A percentile compares a stretch with the other conserved stretches of the same genome.
These are phyloP conservation scores for Gallinago media DNA, from an alignment of 2,113 vertebrate species.

Conservation along the genomic window DNA sequence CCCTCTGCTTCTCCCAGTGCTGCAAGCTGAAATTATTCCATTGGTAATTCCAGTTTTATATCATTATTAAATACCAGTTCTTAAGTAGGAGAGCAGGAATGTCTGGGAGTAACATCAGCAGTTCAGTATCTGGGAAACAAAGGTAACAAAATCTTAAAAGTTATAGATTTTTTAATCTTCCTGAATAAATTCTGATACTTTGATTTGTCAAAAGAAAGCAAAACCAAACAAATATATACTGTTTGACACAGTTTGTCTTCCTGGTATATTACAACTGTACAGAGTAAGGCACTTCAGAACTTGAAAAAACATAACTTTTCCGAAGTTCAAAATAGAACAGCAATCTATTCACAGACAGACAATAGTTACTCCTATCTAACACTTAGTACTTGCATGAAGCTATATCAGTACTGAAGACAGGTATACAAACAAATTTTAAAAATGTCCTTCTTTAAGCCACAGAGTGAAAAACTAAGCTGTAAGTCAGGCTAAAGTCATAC, in stretches of 20 bases:
- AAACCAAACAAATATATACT: background rate
- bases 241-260: background rate
- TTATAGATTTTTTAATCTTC: background rate
- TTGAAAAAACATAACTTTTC: background rate
- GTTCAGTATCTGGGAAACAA: background rate
- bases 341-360: background rate
- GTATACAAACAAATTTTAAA: background rate
- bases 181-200: background rate
- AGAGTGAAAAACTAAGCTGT: background rate
- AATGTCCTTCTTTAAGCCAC: background rate
- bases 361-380: background rate
- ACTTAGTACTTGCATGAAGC: background rate
- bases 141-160: background rate
- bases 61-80: background rate
- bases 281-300: background rate
- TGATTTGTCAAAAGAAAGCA: background rate
- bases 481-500: background rate
- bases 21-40: conserved; percentile 9
- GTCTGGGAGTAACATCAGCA: background rate
- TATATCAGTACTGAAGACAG: background rate
- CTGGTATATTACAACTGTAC: background rate
- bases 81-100: background rate
- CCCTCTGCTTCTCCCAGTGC: conserved; percentile 9
- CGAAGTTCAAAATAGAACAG: background rate
- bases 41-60: conserved; percentile 15